Evolutionary conservation across 2,797 vertebrate genomes (phyloP), one percentile per base, ranked within the genome.

Genomic region (Peromyscus aztecus): DNA sequence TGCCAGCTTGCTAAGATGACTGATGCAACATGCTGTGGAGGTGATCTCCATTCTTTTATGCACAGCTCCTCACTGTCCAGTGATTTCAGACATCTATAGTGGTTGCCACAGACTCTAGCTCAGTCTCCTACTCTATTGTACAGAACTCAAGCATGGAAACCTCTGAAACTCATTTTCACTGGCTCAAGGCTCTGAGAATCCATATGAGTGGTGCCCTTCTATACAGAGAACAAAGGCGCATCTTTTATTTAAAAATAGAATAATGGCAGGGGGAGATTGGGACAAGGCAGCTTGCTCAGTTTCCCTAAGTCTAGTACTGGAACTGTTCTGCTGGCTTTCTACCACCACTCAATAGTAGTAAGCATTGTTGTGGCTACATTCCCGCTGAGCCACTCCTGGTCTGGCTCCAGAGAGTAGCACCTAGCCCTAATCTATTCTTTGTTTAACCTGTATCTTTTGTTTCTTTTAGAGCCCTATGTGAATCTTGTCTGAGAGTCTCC

Each of bases 241-340:
- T 21, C 6, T 23, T 78, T 10, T 40, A n/a, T 49, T 49, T 29
- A n/a, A 89, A 83, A 34, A 61, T 49, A 63, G 37, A 27, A 1
- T 5, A 29, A n/a, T 59, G 37, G 0, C 4, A 7, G 4, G 4
- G 14, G 10, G 7, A 43, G 17, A 31, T 3, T 19, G 63, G 2
- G 31, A 8, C 5, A 37, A 37, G 0, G 49, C 4, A 9, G 5
- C 4, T 49, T 84, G 3, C 13, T 61, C 57, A 55, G 16, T 17
- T 88, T 37, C 37, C n/a, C 69, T 6, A 7, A 46, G 27, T 52
- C 21, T 17, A 34, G 1, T 31, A 24, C 8, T 83, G 24, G 8
- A 49, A 4, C 31, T 40, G 34, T 29, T 71, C 7, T 24, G 4
- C 21, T 29, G 6, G 43, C 17, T 73, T 91, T 8, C 21, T 13